Conservation (phyloP, 53 echinoderm and acorn worm species). For the Stichopus horrens region DNA sequence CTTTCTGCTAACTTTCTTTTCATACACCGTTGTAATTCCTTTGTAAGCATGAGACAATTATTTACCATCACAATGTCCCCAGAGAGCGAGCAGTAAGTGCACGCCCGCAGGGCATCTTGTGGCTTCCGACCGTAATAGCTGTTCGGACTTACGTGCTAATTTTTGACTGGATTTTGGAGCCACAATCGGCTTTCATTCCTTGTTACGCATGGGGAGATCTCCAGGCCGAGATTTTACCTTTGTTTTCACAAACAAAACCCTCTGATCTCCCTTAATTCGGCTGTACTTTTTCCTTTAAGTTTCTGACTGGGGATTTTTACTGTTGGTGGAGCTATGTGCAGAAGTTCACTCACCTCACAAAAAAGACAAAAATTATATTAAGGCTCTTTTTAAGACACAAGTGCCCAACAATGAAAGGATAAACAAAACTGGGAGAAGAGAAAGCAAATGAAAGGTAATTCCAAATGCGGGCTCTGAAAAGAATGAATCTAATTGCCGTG, state of each 20-base stretch:
- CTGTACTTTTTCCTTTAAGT: constrained; percentile 9
- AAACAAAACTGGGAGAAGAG: neutral
- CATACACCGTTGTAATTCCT: constrained; percentile 22
- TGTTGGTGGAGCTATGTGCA: too few relatives aligned
- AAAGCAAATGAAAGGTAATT: neutral
- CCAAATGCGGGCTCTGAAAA: neutral
- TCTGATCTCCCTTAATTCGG: constrained; percentile 38
- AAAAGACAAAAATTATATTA: neutral
- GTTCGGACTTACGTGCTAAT: constrained; percentile 13
- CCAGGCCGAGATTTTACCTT: constrained; percentile 26
- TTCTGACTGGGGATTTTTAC: neutral
- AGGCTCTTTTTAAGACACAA: neutral
- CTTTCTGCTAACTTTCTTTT: constrained; percentile 16
- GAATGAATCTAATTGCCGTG: constrained; percentile 1
- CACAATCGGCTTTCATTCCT: neutral
- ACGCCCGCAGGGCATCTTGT: constrained; percentile 1
- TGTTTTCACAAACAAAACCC: constrained; percentile 29
- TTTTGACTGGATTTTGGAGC: constrained; percentile 32
- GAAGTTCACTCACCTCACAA: constrained; percentile 30
- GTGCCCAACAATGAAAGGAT: neutral
- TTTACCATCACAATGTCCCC: constrained; percentile 23
- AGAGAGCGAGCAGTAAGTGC: constrained; percentile 29
- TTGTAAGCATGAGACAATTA: constrained; percentile 33
- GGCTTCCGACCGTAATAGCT: constrained; percentile 13
- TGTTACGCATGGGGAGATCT: constrained; percentile 15